Evolutionary conservation across 2,888 invertebrate species (phyloP).

Genomic region (Alloplasta piceator): DNA sequence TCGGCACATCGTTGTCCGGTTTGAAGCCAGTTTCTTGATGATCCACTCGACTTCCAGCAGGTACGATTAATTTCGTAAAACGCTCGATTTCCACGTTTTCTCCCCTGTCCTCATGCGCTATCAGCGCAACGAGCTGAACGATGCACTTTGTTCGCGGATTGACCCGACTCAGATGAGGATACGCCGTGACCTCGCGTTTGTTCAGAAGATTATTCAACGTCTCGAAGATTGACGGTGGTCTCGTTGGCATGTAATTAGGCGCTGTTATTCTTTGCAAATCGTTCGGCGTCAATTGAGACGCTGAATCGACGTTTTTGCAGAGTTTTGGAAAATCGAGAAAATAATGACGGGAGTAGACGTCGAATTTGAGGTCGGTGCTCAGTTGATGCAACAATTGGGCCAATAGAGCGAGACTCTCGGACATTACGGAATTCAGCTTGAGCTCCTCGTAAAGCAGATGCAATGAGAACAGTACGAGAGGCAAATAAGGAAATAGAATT

Average conservation of each 20-base stretch:
- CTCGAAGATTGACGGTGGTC: constrained; percentile 89
- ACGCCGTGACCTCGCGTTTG: constrained; percentile 85
- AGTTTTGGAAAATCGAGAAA: constrained; percentile 92
- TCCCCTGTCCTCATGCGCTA: constrained; percentile 73
- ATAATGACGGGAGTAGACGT: constrained; percentile 91
- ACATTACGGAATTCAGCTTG: constrained; percentile 90
- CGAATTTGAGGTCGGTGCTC: constrained; percentile 89
- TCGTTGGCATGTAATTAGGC: constrained; percentile 86
- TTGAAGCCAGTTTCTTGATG: constrained; percentile 73
- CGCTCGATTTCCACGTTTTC: constrained; percentile 74
- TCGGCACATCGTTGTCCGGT: constrained; percentile 73
- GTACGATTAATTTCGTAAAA: constrained; percentile 78
- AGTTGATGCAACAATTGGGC: constrained; percentile 90
- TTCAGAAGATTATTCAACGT: constrained; percentile 88
- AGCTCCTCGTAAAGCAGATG: constrained; percentile 96
- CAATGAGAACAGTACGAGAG: constrained; percentile 90
- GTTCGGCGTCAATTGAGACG: constrained; percentile 85
- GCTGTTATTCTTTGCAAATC: constrained; percentile 86
- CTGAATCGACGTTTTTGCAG: constrained; percentile 82
- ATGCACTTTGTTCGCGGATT: constrained; percentile 90
- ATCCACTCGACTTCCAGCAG: constrained; percentile 80
- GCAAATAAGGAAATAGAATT: constrained; percentile 89
- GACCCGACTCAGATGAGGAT: constrained; percentile 90
- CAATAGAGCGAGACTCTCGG: constrained; percentile 88
- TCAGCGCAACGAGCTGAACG: constrained; percentile 86